Conservation (phyloP, 23 tunicate species). For the Diplosoma virens region DNA sequence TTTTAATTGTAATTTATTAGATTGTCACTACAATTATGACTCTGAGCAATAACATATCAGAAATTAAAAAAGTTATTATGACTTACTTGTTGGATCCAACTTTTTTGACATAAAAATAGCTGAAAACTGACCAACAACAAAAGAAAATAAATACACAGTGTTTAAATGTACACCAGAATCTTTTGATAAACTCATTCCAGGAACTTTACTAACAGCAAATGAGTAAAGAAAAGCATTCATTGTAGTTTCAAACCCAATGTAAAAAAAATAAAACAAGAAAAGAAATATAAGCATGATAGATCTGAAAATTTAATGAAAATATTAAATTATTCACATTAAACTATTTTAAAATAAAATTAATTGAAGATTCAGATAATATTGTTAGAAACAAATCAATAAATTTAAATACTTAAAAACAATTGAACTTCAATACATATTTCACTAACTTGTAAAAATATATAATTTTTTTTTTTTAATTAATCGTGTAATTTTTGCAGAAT, state of each 20-base stretch:
- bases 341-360: too few species aligned
- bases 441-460: too few species aligned
- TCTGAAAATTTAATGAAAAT: not conserved
- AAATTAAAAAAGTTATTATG: not conserved
- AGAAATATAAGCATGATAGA: conserved; percentile 10
- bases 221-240: conserved; percentile 28
- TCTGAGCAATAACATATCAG: not conserved
- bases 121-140: conserved; percentile 37
- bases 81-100: conserved; percentile 39
- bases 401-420: too few species aligned
- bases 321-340: not conserved
- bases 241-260: conserved; percentile 25
- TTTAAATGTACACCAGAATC: conserved; percentile 10
- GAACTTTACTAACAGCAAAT: conserved; percentile 10
- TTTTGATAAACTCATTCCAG: conserved; percentile 38
- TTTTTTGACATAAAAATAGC: conserved; percentile 45
- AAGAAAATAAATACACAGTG: conserved; percentile 6
- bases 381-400: too few species aligned
- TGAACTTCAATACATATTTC: too few species aligned
- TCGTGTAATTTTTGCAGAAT: too few species aligned
- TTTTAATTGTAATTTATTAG: too few species aligned
- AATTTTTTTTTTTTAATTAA: too few species aligned
- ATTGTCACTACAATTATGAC: too few species aligned
- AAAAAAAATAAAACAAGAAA: conserved; percentile 35
- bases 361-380: too few species aligned